Evolutionary conservation across 2,888 invertebrate species (phyloP).

Genomic region (Lydus trimaculatus): DNA sequence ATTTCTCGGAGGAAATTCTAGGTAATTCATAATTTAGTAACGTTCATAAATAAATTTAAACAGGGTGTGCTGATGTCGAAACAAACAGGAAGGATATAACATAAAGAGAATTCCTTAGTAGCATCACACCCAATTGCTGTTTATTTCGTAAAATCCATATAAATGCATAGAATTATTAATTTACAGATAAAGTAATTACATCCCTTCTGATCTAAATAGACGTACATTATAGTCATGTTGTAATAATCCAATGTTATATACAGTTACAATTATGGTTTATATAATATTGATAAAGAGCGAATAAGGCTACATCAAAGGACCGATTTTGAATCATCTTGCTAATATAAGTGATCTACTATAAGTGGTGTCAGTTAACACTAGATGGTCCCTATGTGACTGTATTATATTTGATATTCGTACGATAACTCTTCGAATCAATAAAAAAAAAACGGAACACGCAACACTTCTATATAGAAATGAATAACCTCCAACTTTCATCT

Average conservation of each 20-base stretch:
- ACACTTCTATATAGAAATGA: background rate
- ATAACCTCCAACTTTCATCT: background rate
- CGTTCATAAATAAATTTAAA: constrained; percentile 30
- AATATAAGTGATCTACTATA: constrained; percentile 3
- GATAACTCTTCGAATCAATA: constrained; percentile 3
- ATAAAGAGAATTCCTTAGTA: constrained; percentile 54
- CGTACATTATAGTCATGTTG: constrained; percentile 31
- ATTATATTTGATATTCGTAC: background rate
- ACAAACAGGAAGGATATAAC: constrained; percentile 31
- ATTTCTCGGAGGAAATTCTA: constrained; percentile 26
- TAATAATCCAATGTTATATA: constrained; percentile 32
- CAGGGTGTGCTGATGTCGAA: constrained; percentile 28
- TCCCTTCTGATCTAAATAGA: constrained; percentile 45
- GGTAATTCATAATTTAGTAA: constrained; percentile 27
- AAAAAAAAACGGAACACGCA: background rate
- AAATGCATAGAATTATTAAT: constrained; percentile 54
- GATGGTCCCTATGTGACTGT: constrained; percentile 3
- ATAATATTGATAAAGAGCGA: background rate
- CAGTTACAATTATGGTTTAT: background rate
- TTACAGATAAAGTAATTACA: constrained; percentile 52
- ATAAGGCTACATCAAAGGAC: constrained; percentile 1
- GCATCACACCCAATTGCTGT: constrained; percentile 50
- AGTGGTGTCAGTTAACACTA: constrained; percentile 1
- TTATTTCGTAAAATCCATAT: constrained; percentile 53
- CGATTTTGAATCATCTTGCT: background rate